Conservation (phyloP, 64 coral and sea anemone species). For the Astreopora myriophthalma region DNA sequence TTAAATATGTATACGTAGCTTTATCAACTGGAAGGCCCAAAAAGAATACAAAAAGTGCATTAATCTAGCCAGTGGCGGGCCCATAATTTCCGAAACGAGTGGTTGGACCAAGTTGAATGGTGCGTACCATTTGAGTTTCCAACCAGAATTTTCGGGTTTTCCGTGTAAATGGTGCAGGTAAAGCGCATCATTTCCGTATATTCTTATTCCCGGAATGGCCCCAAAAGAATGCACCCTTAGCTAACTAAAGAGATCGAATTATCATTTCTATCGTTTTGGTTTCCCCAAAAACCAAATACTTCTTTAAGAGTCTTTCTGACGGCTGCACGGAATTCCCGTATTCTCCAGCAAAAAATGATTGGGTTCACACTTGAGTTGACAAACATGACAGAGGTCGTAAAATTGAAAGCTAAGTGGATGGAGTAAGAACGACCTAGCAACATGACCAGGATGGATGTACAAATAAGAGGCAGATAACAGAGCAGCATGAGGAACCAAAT, state of each 20-base stretch:
- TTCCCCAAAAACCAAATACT: conserved; percentile 11
- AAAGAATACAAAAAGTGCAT: no score
- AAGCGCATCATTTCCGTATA: no score
- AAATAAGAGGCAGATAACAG: conserved; percentile 12
- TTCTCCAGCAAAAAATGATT: conserved; percentile 28
- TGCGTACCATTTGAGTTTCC: no score
- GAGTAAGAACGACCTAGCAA: background rate
- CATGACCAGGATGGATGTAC: background rate
- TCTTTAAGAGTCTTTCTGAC: conserved; percentile 6
- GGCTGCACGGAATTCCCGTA: conserved; percentile 31
- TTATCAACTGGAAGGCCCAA: no score
- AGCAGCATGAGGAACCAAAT: conserved; percentile 32
- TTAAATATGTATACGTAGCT: no score
- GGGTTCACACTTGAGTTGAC: conserved; percentile 29
- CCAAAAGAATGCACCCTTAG: no score
- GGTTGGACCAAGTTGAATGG: no score
- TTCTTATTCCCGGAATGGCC: no score
- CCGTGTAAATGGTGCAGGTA: no score
- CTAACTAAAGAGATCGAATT: background rate
- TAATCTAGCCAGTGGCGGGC: no score
- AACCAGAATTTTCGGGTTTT: no score
- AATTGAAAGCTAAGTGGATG: conserved; percentile 26
- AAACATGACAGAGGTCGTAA: conserved; percentile 37
- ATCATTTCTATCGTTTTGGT: background rate
- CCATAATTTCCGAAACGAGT: no score